These are phyloP conservation scores for Ammodytes marinus DNA, from an alignment of 2,113 vertebrate genomes.

Conservation along the genomic window DNA sequence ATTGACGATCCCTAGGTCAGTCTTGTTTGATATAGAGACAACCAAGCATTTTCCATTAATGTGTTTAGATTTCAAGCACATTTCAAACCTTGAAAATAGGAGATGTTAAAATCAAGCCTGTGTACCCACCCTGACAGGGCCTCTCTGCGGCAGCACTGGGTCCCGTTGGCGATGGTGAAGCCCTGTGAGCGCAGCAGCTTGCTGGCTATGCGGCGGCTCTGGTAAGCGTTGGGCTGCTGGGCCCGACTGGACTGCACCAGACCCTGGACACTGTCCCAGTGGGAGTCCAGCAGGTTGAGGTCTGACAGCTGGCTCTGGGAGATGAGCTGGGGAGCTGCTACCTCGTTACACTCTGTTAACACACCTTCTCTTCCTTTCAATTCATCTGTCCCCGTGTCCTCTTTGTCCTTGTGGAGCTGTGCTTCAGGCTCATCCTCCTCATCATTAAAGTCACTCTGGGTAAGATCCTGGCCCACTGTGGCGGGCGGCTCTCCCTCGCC, in stretches of 20 bases:
- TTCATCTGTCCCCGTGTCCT: conserved; percentile 54
- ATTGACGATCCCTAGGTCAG: no score
- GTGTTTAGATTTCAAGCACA: no score
- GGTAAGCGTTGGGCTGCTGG: conserved; percentile 87
- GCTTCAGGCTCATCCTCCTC: conserved; percentile 47
- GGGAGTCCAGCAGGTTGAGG: conserved; percentile 90
- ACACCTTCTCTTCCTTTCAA: conserved; percentile 48
- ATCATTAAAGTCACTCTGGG: background rate
- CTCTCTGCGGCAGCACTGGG: conserved; percentile 86
- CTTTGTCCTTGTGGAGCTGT: conserved; percentile 58
- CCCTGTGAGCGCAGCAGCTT: conserved; percentile 86
- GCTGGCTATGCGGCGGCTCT: conserved; percentile 86
- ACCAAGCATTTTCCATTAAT: no score
- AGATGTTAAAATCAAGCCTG: no score
- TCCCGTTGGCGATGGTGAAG: conserved; percentile 79
- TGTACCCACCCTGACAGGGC: conserved; percentile 32
- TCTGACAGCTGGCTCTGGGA: conserved; percentile 91
- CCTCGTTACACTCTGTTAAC: conserved; percentile 76
- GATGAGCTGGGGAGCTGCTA: conserved; percentile 82
- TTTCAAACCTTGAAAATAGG: no score
- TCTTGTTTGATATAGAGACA: no score
- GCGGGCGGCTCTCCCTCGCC: conserved; percentile 66
- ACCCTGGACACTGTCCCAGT: conserved; percentile 95
- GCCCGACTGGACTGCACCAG: conserved; percentile 89
- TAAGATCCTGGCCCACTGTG: conserved; percentile 10